Conservation (phyloP, 2,797 vertebrate genomes). For the Gallinago stenura region DNA sequence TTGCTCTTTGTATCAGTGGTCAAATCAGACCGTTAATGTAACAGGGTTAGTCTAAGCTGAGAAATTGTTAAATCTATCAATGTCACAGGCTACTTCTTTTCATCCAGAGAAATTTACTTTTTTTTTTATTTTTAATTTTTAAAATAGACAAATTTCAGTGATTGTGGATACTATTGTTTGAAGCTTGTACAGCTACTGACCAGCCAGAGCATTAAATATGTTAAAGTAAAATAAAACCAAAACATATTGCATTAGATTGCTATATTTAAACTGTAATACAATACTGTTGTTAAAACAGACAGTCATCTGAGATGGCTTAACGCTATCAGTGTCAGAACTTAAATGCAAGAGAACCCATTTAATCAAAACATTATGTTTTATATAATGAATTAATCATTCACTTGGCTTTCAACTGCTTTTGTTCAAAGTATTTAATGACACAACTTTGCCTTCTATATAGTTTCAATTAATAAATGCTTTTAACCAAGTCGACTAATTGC, state of each 20-base stretch:
- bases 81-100: not conserved
- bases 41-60: not conserved
- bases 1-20: not conserved
- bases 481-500: not conserved
- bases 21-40: not conserved
- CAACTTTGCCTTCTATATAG: not conserved
- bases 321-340: constrained; percentile 15
- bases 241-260: not conserved
- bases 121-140: not conserved
- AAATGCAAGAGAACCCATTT: not conserved
- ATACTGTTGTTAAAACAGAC: not conserved
- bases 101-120: not conserved
- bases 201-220: not conserved
- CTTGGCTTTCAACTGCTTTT: not conserved
- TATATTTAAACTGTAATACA: constrained; percentile 5
- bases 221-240: not conserved
- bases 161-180: not conserved
- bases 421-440: constrained; percentile 8
- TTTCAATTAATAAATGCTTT: constrained; percentile 38
- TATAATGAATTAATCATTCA: constrained; percentile 40
- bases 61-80: not conserved
- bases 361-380: constrained; percentile 40
- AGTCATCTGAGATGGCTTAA: not conserved
- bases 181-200: not conserved
- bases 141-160: not conserved